Evolutionary conservation across 2,888 invertebrate species (phyloP).

Genomic region (Chrysina gloriosa): DNA sequence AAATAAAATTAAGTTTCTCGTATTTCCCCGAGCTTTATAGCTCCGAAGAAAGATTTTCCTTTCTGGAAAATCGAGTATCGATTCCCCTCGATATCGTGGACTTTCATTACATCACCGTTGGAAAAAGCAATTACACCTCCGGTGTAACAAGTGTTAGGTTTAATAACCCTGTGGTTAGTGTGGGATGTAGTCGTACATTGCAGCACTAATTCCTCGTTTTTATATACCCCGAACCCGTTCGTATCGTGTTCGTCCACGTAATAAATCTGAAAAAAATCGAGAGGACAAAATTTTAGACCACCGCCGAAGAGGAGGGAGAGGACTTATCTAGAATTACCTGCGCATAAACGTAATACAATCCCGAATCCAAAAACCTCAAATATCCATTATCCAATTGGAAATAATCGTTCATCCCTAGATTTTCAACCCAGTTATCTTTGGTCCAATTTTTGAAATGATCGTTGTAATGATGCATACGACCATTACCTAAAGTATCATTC

Average conservation of each 20-base stretch:
- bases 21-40: constrained; percentile 77
- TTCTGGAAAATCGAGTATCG: constrained; percentile 77
- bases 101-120: constrained; percentile 74
- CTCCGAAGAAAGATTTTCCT: constrained; percentile 85
- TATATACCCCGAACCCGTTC: constrained; percentile 80
- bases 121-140: constrained; percentile 74
- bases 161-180: constrained; percentile 66
- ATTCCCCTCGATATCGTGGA: constrained; percentile 77
- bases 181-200: constrained; percentile 81
- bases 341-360: constrained; percentile 82
- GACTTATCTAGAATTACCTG: constrained; percentile 66
- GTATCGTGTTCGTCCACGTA: constrained; percentile 82
- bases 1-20: constrained; percentile 51
- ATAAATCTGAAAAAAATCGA: constrained; percentile 72
- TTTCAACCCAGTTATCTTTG: constrained; percentile 72
- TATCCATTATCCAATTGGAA: constrained; percentile 73
- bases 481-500: constrained; percentile 68
- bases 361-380: constrained; percentile 76
- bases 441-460: constrained; percentile 77
- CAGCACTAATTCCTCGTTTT: constrained; percentile 73
- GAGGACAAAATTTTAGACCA: background rate
- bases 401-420: constrained; percentile 71
- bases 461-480: constrained; percentile 72
- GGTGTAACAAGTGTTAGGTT: constrained; percentile 81
- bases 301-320: background rate